A percentile compares a stretch with the other conserved stretches of the same genome.
These are phyloP conservation scores for Pachypanchax playfairii DNA, from an alignment of 2,113 vertebrate species.

Conservation along the genomic window DNA sequence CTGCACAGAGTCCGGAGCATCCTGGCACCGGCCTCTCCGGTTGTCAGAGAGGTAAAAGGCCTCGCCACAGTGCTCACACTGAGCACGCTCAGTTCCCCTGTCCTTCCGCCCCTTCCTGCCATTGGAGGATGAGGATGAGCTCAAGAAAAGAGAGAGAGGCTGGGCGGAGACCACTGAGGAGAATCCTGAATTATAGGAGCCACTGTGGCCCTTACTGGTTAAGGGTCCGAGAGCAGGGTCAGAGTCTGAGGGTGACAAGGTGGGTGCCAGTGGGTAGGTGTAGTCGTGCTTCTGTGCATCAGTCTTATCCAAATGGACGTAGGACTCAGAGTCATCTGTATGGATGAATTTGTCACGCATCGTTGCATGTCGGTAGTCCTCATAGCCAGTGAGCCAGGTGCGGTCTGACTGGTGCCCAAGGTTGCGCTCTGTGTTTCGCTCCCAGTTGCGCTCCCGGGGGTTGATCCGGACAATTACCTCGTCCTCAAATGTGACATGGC, in stretches of 20 bases:
- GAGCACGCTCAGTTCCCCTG: constrained; percentile 84
- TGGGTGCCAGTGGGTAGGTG: constrained; percentile 90
- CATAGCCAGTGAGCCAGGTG: constrained; percentile 92
- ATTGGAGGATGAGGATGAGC: constrained; percentile 60
- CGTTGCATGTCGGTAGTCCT: constrained; percentile 94
- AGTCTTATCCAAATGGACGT: constrained; percentile 92
- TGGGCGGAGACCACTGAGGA: constrained; percentile 86
- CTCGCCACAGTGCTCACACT: constrained; percentile 95
- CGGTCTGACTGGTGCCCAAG: constrained; percentile 75
- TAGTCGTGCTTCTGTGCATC: constrained; percentile 94
- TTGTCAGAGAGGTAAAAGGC: constrained; percentile 91
- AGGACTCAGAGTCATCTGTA: constrained; percentile 86
- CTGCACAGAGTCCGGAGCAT: constrained; percentile 91
- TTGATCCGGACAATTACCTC: constrained; percentile 98
- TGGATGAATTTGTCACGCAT: constrained; percentile 87
- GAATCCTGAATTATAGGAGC: constrained; percentile 44
- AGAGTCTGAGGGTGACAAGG: constrained; percentile 84
- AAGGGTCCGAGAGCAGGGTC: constrained; percentile 79
- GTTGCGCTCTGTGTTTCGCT: constrained; percentile 51
- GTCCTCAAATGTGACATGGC: constrained; percentile 92
- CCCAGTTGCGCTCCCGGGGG: constrained; percentile 90
- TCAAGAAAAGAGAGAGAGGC: constrained; percentile 81
- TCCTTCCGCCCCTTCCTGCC: constrained; percentile 84
- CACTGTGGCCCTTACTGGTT: constrained; percentile 76
- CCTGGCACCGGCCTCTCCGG: constrained; percentile 90